These are phyloP conservation scores for Caenorhabditis uteleia DNA, from an alignment of 2,888 invertebrate species.

Conservation along the genomic window DNA sequence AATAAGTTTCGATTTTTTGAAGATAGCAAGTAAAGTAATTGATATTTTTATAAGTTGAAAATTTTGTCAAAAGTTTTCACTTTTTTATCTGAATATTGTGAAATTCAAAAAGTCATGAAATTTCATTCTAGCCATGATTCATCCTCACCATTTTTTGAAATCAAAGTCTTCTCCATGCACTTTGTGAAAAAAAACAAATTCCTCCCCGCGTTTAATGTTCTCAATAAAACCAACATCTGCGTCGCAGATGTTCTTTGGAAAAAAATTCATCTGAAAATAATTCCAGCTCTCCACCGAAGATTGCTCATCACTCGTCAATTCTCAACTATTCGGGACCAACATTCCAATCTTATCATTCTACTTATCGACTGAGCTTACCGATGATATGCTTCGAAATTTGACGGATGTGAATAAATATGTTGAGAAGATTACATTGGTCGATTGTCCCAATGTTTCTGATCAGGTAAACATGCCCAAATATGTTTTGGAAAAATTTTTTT, in stretches of 20 bases:
- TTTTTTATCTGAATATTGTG: no score
- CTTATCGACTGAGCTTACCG: conserved; percentile 52
- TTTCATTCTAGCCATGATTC: no score
- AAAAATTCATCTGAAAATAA: no score
- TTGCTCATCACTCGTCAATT: conserved; percentile 55
- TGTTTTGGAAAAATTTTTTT: neutral
- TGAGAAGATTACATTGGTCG: conserved; percentile 61
- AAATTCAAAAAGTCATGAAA: no score
- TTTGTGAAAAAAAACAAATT: neutral
- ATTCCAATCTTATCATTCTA: conserved; percentile 62
- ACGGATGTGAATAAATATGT: conserved; percentile 55
- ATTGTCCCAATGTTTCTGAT: conserved; percentile 64
- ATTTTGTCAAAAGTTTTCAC: no score
- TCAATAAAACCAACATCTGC: neutral
- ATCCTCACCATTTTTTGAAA: no score
- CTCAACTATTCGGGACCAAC: conserved; percentile 58
- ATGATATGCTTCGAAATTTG: conserved; percentile 50
- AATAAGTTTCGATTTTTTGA: no score
- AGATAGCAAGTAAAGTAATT: no score
- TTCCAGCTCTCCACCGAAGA: conserved; percentile 55
- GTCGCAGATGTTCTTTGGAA: no score
- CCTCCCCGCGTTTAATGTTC: neutral
- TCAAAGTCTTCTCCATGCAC: neutral
- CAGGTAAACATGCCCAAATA: conserved; percentile 32
- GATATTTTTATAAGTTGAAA: no score